Evolutionary conservation across 2,888 invertebrate genomes (phyloP).

Genomic region (Scaptomyza reducta): DNA sequence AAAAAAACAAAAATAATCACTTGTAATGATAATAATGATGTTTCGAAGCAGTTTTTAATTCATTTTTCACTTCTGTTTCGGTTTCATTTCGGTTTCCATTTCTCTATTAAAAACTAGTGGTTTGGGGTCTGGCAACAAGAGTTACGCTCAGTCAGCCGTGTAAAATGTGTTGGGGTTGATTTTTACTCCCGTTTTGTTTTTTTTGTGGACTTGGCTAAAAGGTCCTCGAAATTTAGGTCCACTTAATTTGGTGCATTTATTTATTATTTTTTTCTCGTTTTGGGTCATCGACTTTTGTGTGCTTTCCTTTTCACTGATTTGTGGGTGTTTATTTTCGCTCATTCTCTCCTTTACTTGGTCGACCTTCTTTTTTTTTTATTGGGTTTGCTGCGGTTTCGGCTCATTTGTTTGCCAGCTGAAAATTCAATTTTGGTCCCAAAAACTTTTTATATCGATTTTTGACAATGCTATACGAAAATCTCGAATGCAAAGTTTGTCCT

Average conservation of each 20-base stretch:
- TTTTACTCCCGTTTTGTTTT: constrained; percentile 49
- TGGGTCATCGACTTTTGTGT: constrained; percentile 25
- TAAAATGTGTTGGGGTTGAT: constrained; percentile 71
- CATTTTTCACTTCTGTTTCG: too few relatives aligned
- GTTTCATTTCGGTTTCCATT: not conserved
- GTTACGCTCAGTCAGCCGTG: constrained; percentile 68
- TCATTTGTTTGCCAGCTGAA: constrained; percentile 47
- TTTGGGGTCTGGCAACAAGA: constrained; percentile 44
- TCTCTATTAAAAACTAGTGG: not conserved
- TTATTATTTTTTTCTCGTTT: not conserved
- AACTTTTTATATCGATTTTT: not conserved
- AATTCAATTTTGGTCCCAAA: constrained; percentile 1
- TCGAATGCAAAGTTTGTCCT: too few relatives aligned
- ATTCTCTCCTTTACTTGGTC: not conserved
- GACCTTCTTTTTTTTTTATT: constrained; percentile 24
- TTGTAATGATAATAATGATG: constrained; percentile 48
- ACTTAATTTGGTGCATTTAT: constrained; percentile 60
- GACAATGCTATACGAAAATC: not conserved
- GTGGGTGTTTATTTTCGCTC: constrained; percentile 4
- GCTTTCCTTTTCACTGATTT: constrained; percentile 63
- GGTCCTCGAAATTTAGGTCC: constrained; percentile 41
- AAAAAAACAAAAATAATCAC: constrained; percentile 33
- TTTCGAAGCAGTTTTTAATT: constrained; percentile 38
- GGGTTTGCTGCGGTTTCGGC: constrained; percentile 43
- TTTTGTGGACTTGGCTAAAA: constrained; percentile 18